Evolutionary conservation across 2,797 vertebrate genomes (phyloP).

Genomic region (Astyanax mexicanus): DNA sequence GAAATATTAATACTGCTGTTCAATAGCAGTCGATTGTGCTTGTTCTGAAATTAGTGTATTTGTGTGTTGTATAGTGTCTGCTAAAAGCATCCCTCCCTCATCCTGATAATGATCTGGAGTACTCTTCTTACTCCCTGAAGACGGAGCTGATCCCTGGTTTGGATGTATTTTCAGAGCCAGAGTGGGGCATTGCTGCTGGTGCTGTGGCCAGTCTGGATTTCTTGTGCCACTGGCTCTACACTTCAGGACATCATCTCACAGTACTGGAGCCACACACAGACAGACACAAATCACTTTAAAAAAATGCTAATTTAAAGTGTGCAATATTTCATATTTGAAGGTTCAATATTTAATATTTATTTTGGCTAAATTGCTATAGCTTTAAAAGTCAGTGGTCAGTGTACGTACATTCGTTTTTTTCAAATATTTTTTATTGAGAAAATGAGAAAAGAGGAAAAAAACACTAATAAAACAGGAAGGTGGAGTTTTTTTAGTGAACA

Average conservation of each 20-base stretch:
- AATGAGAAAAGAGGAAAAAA: no score
- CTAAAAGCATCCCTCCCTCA: constrained; percentile 86
- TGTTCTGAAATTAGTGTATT: constrained; percentile 3
- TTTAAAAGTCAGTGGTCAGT: no score
- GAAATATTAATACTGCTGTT: no score
- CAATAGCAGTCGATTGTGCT: background rate
- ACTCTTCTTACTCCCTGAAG: constrained; percentile 80
- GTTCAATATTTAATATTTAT: no score
- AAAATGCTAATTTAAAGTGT: no score
- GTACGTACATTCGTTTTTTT: no score
- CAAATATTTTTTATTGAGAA: no score
- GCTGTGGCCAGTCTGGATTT: constrained; percentile 86
- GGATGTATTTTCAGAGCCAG: constrained; percentile 86
- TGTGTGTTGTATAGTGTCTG: constrained; percentile 79
- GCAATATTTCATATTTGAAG: no score
- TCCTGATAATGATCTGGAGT: constrained; percentile 82
- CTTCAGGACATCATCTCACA: constrained; percentile 81
- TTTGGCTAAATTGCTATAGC: no score
- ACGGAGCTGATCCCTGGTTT: constrained; percentile 86
- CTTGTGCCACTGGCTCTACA: constrained; percentile 87
- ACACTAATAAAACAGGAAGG: no score
- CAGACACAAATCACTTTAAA: no score
- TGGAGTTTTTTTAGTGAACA: no score
- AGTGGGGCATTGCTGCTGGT: constrained; percentile 78
- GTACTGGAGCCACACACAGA: constrained; percentile 70